Conservation (phyloP, 2,113 vertebrate genomes). For the Platanista minor region DNA sequence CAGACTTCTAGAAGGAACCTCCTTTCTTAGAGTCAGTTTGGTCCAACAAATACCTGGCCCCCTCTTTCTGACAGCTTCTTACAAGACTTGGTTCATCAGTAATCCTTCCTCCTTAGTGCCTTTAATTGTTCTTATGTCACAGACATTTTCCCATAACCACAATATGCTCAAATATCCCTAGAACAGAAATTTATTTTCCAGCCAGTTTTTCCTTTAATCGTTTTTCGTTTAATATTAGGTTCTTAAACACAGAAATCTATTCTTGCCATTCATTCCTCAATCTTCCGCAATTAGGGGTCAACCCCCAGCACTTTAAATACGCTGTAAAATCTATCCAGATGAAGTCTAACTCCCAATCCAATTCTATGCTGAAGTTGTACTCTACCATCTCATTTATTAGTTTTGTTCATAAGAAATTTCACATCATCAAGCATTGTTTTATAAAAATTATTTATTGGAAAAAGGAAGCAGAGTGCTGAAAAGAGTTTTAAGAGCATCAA, state of each 20-base stretch:
- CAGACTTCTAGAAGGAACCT: not conserved
- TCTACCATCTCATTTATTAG: not conserved
- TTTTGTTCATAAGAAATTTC: not conserved
- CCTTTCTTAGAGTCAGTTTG: not conserved
- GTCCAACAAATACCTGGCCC: not conserved
- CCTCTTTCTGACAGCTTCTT: not conserved
- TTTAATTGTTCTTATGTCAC: not conserved
- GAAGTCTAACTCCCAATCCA: not conserved
- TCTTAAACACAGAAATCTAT: not conserved
- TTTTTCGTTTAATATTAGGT: not conserved
- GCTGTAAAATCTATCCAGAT: not conserved
- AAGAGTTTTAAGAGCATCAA: not conserved
- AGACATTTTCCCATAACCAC: not conserved
- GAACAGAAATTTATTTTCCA: not conserved
- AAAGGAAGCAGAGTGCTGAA: not conserved
- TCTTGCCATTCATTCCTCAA: not conserved
- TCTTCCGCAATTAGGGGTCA: not conserved
- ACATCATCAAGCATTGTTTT: not conserved
- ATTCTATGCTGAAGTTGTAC: not conserved
- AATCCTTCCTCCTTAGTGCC: not conserved
- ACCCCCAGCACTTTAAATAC: not conserved
- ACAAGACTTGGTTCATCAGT: not conserved
- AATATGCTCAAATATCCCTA: not conserved
- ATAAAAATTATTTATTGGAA: not conserved
- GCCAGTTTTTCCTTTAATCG: not conserved